Base-by-base conservation (phyloP, 2,888 invertebrate species). In the Hanleya hanleyi region DNA sequence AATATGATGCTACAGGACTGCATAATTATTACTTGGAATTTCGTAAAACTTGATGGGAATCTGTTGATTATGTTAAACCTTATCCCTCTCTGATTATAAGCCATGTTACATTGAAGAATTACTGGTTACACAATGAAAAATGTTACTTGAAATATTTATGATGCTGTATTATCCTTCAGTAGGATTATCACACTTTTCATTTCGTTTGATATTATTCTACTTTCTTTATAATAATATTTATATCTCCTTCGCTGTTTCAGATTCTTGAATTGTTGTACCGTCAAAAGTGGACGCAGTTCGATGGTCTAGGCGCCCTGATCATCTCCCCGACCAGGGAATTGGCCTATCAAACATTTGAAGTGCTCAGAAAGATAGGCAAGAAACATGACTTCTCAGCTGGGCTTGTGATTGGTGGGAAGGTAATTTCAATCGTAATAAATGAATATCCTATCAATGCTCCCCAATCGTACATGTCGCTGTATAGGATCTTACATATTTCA, bases 271-370 rank as follows among this genome's bases (percentile, higher is more conserved):
- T 86, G 57, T 81, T 92, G 49, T 97, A 95, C 91, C 93, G 95
- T 79, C 94, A 95, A 74, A 95, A 95, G 91, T 99, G 98, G 98
- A 95, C 95, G 1, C 92, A 94, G 70, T 86, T 94, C 26, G 98
- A 98, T 92, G 98, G 98, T 1, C 91, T 98, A 0, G 98, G 98
- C 0, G 98, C 97, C 6, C 91, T 99, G 22, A 95, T 99, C 12
- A 97, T 99, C 79, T 97, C 98, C 3, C 99, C 99, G 0, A 99
- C 98, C 0, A 92, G 99, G 85, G 99, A 99, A 91, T 92, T 99
- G 38, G 98, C 99, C 0, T 96, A 96, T 89, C 99, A 99, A 90
- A 99, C 97, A 85, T 99, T 97, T 91, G 96, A 97, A 90, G 96
- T 96, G 0, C 90, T 99, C 33, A 93, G 94, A 75, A 96, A 95